Conservation (phyloP, 2,888 invertebrate genomes). For the Chesias legatella region DNA sequence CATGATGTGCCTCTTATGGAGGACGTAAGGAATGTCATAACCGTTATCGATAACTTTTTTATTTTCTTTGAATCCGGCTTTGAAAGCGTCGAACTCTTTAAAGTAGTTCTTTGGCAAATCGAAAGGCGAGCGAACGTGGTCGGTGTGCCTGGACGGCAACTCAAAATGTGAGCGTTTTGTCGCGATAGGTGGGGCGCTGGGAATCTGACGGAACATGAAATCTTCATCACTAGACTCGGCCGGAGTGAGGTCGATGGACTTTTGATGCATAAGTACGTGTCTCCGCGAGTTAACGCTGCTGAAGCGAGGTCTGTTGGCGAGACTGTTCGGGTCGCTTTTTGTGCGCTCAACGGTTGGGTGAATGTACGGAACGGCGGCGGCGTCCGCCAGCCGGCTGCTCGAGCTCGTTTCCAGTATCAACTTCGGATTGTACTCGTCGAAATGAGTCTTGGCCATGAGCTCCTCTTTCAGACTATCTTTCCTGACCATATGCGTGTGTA, state of each 20-base stretch:
- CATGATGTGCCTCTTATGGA: constrained; percentile 92
- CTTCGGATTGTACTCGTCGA: constrained; percentile 87
- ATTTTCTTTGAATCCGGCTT: constrained; percentile 74
- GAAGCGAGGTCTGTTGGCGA: constrained; percentile 86
- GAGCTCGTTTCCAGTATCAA: constrained; percentile 77
- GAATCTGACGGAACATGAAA: constrained; percentile 87
- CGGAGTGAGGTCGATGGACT: constrained; percentile 91
- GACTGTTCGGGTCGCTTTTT: constrained; percentile 91
- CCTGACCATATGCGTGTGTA: constrained; percentile 65
- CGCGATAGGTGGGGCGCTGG: constrained; percentile 86
- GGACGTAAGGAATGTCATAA: constrained; percentile 89
- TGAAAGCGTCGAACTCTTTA: constrained; percentile 82
- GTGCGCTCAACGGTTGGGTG: constrained; percentile 90
- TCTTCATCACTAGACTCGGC: constrained; percentile 93
- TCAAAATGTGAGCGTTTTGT: constrained; percentile 86
- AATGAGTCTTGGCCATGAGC: constrained; percentile 83
- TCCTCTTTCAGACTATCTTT: constrained; percentile 82
- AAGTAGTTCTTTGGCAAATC: constrained; percentile 87
- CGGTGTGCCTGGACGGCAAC: constrained; percentile 78
- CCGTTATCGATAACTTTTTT: constrained; percentile 77
- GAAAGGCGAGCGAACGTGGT: constrained; percentile 83
- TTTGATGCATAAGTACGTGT: constrained; percentile 90
- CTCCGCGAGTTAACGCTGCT: constrained; percentile 87
- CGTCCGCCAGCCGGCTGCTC: constrained; percentile 73
- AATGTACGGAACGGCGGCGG: constrained; percentile 73